Conservation (phyloP, 2,797 vertebrate species). For the Somateria mollissima region DNA sequence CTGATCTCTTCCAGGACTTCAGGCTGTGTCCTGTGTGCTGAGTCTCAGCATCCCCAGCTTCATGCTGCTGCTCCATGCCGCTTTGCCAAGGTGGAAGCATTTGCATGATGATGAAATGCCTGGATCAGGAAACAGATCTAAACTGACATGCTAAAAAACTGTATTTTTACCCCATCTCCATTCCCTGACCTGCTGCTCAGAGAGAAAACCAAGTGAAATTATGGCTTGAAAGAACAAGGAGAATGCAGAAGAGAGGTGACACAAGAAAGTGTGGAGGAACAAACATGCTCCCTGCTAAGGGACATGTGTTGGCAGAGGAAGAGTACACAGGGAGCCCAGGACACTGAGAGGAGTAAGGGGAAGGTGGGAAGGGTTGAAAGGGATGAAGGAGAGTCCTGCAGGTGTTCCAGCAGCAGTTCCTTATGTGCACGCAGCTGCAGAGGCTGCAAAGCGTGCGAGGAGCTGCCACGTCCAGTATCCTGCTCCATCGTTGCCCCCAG, state of each 20-base stretch:
- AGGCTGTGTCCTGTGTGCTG: not conserved
- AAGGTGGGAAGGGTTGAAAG: not conserved
- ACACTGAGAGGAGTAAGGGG: not conserved
- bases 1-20: not conserved
- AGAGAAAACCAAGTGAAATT: not conserved
- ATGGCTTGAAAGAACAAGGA: not conserved
- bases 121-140: not conserved
- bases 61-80: not conserved
- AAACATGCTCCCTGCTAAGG: not conserved
- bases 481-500: no score
- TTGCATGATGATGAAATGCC: not conserved
- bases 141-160: not conserved
- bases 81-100: accelerated
- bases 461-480: accelerated
- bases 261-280: not conserved
- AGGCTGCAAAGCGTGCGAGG: accelerated
- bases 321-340: not conserved
- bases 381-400: accelerated
- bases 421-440: accelerated
- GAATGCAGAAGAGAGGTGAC: not conserved
- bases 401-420: not conserved
- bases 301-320: not conserved
- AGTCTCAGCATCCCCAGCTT: not conserved
- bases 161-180: not conserved
- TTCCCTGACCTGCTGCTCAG: not conserved